Evolutionary conservation across 2,888 invertebrate species (phyloP).

Genomic region (Philopedon plagiatum): DNA sequence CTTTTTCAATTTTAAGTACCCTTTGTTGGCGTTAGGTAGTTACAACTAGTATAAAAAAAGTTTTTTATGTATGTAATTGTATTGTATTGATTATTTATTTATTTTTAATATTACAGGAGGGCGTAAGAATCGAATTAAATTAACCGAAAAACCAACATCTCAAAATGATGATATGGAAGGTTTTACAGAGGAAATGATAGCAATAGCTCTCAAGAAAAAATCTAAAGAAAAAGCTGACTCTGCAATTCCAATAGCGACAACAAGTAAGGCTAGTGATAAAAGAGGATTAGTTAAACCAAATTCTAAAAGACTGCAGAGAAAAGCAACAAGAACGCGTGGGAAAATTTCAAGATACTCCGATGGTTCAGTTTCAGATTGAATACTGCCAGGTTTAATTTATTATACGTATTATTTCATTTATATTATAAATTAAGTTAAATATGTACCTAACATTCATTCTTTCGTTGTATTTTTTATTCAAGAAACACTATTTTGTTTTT

Average conservation of each 20-base stretch:
- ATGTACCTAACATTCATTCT: no score
- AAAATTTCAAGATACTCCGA: conserved; percentile 4
- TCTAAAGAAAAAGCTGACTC: background rate
- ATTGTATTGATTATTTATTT: background rate
- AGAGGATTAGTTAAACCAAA: conserved; percentile 18
- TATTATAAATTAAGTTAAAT: no score
- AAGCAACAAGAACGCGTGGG: background rate
- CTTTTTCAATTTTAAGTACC: no score
- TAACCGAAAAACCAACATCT: background rate
- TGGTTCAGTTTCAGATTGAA: background rate
- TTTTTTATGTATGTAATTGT: no score
- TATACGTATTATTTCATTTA: no score
- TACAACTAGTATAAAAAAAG: no score
- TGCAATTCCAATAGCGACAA: conserved; percentile 12
- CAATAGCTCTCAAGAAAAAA: conserved; percentile 52
- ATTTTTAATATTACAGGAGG: background rate
- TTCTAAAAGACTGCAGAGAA: conserved; percentile 18
- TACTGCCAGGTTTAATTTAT: no score
- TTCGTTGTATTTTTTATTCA: no score
- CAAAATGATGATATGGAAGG: conserved; percentile 47
- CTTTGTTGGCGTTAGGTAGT: no score
- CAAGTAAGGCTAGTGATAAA: conserved; percentile 12
- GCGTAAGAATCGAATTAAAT: background rate
- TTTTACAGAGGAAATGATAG: conserved; percentile 56
- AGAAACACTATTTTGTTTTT: no score